A percentile compares a stretch with the other conserved stretches of the same genome.
Conservation (phyloP, 2,888 invertebrate species). For the Trichogramma dendrolimi region DNA sequence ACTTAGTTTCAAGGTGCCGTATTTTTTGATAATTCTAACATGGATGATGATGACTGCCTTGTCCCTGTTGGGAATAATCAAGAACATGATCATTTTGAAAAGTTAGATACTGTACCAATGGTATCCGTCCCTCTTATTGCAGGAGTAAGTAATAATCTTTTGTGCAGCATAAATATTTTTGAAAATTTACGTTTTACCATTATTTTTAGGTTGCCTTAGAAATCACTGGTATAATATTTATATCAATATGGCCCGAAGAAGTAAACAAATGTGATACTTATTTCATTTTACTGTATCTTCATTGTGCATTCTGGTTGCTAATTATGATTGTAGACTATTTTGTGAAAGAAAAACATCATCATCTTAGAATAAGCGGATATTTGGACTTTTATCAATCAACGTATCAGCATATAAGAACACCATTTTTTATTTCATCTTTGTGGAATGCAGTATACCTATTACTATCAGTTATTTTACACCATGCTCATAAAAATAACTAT, state of each 20-base stretch:
- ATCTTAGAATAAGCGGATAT: conserved; percentile 63
- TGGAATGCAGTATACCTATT: conserved; percentile 50
- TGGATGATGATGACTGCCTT: conserved; percentile 48
- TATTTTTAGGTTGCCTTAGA: conserved; percentile 42
- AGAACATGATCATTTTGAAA: conserved; percentile 42
- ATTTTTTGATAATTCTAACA: conserved; percentile 45
- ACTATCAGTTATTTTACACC: conserved; percentile 46
- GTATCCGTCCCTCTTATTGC: conserved; percentile 40
- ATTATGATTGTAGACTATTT: conserved; percentile 53
- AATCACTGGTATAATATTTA: conserved; percentile 45
- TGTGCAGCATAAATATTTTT: background rate
- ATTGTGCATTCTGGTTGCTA: conserved; percentile 45
- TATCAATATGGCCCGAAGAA: conserved; percentile 46
- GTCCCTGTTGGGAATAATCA: conserved; percentile 43
- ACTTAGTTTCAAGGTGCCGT: conserved; percentile 39
- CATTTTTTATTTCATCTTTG: conserved; percentile 61
- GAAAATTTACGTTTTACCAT: background rate
- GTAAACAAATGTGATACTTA: conserved; percentile 47
- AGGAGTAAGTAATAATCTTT: conserved; percentile 38
- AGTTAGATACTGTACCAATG: conserved; percentile 42
- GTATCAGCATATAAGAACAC: conserved; percentile 58
- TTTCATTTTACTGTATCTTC: conserved; percentile 47
- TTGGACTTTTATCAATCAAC: conserved; percentile 66
- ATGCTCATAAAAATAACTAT: conserved; percentile 46
- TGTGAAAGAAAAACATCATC: conserved; percentile 59